Conservation (phyloP, 2,797 vertebrate genomes). For the Hippopotamyrus pictus region DNA sequence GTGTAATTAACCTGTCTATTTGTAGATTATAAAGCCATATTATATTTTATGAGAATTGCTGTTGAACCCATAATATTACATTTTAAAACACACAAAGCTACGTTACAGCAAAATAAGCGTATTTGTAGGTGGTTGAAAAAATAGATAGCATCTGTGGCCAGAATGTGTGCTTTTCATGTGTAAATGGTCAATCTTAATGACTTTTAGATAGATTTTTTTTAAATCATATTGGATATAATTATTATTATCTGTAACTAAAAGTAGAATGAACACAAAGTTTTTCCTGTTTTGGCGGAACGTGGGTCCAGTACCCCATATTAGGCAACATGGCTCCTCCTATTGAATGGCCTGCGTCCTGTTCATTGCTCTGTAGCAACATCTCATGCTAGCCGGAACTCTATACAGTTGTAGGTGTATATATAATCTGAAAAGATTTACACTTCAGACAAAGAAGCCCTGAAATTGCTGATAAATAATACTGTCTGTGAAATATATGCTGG, state of each 20-base stretch:
- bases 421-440: not conserved
- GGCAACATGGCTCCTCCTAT: not conserved
- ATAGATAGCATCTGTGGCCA: not conserved
- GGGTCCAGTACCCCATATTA: not conserved
- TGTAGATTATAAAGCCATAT: not conserved
- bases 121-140: not conserved
- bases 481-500: not conserved
- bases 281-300: not conserved
- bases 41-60: not conserved
- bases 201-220: not conserved
- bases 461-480: not conserved
- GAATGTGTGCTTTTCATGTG: not conserved
- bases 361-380: not conserved
- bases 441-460: not conserved
- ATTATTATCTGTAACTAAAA: not conserved
- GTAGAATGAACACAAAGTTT: not conserved
- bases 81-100: not conserved
- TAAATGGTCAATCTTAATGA: not conserved
- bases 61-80: not conserved
- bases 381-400: not conserved
- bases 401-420: not conserved
- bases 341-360: not conserved
- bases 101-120: not conserved
- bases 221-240: not conserved
- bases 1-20: not conserved